Base-by-base conservation (phyloP, 2,797 vertebrate species). In the Brachyrhaphis roseni region DNA sequence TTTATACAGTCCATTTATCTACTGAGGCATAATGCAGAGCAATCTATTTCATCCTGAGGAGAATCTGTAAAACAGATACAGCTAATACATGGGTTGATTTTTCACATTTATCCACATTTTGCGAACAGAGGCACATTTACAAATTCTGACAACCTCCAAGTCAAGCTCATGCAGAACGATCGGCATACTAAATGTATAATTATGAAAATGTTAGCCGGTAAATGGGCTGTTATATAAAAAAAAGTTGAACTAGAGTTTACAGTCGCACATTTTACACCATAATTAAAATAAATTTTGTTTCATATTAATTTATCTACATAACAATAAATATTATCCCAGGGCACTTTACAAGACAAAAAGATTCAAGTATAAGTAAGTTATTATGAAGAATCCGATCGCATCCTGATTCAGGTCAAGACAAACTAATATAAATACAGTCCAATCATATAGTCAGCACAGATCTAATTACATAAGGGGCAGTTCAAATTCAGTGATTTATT, bases 31-130 rank as follows among this genome's bases (percentile, higher is more conserved):
- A 64, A 57, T 80, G 51, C 46, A 28, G 28, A 75, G 49, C 0
- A 57, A 74, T 57, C 34, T n/a, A 39, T 75, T 76, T 34, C 5
- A 76, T 74, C 64, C 66, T 77, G 31, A 75, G 66, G 8, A 59
- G 34, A 59, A 75, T 39, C 3, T 39, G 31, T 72, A 43, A 8
- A 12, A 2, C 3, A 57, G 20, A 13, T 66, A 23, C 7, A 20
- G 8, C 18, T 39, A 39, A 66, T 36, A 64, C 8, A 39, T 10
- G 34, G 36, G 62, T 8, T 71, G 13, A 11, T 1, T 1, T 39
- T 36, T 43, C 36, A 55, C 1, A 2, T 34, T 39, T 66, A 8
- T 66, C 8, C 6, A 51, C 2, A 47, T 8, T 76, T 74, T 80
- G 46, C 46, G 64, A 36, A 15, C 0, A 34, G 11, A 78, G 8